phyloP scores from a whole-genome alignment of 1,140 invertebrate genomes.

The Trichonephila clavata region DNA sequence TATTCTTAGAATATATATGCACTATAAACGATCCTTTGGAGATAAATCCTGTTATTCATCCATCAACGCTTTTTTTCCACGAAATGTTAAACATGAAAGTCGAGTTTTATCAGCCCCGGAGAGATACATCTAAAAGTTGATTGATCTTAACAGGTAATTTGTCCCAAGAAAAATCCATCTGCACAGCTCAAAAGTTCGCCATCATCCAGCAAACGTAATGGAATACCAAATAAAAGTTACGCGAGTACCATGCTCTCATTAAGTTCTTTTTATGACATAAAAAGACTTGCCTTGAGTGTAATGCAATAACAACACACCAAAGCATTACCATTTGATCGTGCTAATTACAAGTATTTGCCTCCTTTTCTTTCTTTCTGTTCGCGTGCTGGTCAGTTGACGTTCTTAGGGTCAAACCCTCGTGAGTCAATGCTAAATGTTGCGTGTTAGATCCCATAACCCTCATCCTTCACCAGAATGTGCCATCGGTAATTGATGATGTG shows the following conservation, averaged over 20 bases:
- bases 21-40: too few species aligned
- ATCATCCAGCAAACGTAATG: background rate
- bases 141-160: slow-evolving; percentile 48
- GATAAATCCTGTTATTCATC: too few species aligned
- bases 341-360: slow-evolving; percentile 24
- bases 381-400: slow-evolving; percentile 4
- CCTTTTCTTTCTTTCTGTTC: background rate
- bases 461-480: background rate
- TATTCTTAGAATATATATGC: too few species aligned
- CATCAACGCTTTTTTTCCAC: too few species aligned
- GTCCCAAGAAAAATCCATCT: slow-evolving; percentile 10
- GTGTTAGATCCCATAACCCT: slow-evolving; percentile 17
- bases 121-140: slow-evolving; percentile 37
- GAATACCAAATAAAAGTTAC: background rate
- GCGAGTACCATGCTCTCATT: slow-evolving; percentile 19
- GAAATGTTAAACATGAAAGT: background rate
- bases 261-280: background rate
- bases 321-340: slow-evolving; percentile 18
- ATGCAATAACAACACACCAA: slow-evolving; percentile 13
- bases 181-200: background rate
- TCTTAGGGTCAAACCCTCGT: slow-evolving; percentile 8
- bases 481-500: slow-evolving; percentile 41
- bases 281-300: background rate
- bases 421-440: slow-evolving; percentile 20
- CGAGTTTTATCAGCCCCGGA: background rate